Base-by-base conservation (phyloP, 2,888 invertebrate genomes). In the Escarpia spicata region DNA sequence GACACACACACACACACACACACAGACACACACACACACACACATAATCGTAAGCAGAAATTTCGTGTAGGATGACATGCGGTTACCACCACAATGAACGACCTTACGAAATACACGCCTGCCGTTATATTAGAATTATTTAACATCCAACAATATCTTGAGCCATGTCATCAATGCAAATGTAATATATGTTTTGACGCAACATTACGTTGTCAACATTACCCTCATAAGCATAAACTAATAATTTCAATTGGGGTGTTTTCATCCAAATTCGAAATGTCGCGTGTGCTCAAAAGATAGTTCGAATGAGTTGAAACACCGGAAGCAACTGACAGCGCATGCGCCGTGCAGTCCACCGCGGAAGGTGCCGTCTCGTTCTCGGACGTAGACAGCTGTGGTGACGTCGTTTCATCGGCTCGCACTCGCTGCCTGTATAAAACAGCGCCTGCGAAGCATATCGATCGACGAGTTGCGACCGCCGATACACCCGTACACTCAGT, bases 371-470 rank as follows among this genome's bases (percentile, higher is more conserved):
- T 75, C 75, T 3, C 19, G 75, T 75, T 75, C 26, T 26, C 75
- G 75, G 75, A 15, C 19, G 2, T 26, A 75, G 75, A 75, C 75
- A 75, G 75, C 75, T 75, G 75, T 75, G 75, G 75, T 75, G 4
- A 26, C 19, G 75, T 75, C 26, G 75, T 75, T 26, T 75, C 75
- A 75, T 15, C 75, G 4, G 26, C 75, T 19, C 26, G 75, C 75
- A 75, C 75, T 75, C 75, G 15, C 26, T 12, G 75, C 75, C 75
- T 26, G 75, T 75, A 15, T 75, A 75, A 75, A 75, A n/a, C 75
- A 75, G 75, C 75, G 75, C 75, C 75, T 26, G 75, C 75, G 75
- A 26, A 75, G 75, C 75, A 75, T 75, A 75, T 75, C 75, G 75
- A 75, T 75, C 75, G 75, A 75, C 75, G 26, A 75, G 75, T 26